phyloP scores from a whole-genome alignment of 2,797 vertebrate species.

The Tamandua tetradactyla region DNA sequence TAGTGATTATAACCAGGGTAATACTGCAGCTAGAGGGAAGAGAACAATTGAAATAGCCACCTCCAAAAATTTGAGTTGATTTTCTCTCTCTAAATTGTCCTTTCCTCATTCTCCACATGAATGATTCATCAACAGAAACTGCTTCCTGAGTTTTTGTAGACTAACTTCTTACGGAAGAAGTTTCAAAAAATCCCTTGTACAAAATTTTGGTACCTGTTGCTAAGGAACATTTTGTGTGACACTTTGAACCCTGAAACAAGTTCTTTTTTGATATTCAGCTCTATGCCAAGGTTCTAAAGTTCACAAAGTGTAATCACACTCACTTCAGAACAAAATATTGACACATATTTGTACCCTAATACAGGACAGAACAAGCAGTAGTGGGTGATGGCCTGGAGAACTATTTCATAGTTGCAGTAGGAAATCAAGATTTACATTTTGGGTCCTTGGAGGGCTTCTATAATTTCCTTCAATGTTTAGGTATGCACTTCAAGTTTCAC shows the following conservation, averaged over 20 bases:
- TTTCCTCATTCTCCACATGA: neutral
- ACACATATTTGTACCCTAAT: constrained; percentile 60
- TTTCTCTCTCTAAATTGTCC: neutral
- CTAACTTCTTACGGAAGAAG: neutral
- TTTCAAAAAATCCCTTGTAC: neutral
- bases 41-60: neutral
- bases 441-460: neutral
- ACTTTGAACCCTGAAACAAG: neutral
- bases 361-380: constrained; percentile 46
- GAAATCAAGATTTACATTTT: constrained; percentile 59
- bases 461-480: constrained; percentile 38
- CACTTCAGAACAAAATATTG: constrained; percentile 58
- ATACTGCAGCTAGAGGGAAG: neutral
- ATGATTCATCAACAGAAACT: neutral
- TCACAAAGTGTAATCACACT: constrained; percentile 38
- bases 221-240: neutral
- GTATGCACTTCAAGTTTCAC: neutral
- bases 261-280: neutral
- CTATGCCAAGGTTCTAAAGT: constrained; percentile 67
- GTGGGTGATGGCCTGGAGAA: constrained; percentile 63
- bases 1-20: neutral
- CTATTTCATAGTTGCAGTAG: constrained; percentile 68
- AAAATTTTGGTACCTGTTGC: neutral
- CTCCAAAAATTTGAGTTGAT: neutral
- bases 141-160: neutral